Base-by-base conservation (phyloP, 2,797 vertebrate species). In the Meda fulgida region DNA sequence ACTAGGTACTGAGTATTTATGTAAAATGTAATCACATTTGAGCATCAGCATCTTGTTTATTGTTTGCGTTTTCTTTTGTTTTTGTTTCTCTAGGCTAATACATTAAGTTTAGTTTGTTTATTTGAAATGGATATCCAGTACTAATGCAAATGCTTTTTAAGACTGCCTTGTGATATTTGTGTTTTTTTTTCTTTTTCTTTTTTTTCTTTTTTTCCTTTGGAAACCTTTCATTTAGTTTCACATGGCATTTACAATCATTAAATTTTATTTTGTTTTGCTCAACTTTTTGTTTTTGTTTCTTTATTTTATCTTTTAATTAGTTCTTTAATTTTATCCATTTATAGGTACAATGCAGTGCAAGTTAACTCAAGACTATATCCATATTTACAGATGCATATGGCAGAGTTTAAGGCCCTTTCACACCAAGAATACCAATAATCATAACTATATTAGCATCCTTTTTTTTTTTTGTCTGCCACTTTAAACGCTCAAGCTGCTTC, bases 251-350 rank as follows among this genome's bases (percentile, higher is more conserved):
- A 96, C 94, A 96, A 97, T 95, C 96, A 98, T 99, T 99, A 99
- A 99, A 99, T 99, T 97, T 98, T 96, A 93, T 97, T 99, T 98
- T 93, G 93, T 98, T 99, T 99, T 96, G 96, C 96, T 94, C 95
- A 95, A 96, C 88, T 93, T 98, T 99, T 94, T 93, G 92, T 93
- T 95, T n/a, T 94, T 91, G 94, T 97, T 98, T 96, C 94, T 94
- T 95, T 94, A 94, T 93, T 81, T 91, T 94, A 92, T 43, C 83
- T 90, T 89, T 94, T 92, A 5, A 46, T 89, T 66, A 5, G n/a
- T 80, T 80, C 77, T 73, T 83, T 84, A 31, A 69, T 80, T 65
- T 76, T 51, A 23, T 79, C 34, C 69, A 70, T 75, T 70, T 18
- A 18, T 48, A 48, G 46, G 46, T 48, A 48, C 46, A 18, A 48